Evolutionary conservation across 2,888 invertebrate species (phyloP).

Genomic region (Microctonus hyperodae): DNA sequence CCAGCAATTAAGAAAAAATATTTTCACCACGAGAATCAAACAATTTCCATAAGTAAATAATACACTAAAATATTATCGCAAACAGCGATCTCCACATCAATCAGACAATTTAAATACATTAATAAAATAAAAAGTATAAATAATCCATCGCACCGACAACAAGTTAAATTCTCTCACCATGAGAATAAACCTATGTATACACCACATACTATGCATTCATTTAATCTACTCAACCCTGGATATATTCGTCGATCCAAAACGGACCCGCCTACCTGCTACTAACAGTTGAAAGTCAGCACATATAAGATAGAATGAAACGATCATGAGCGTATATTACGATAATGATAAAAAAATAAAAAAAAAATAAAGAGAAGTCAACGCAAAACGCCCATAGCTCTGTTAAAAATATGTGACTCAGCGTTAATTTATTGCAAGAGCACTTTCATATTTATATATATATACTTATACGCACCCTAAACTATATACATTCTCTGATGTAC

Average conservation of each 20-base stretch:
- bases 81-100: not conserved
- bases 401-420: too few species aligned
- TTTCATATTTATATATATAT: constrained; percentile 27
- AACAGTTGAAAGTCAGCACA: constrained; percentile 9
- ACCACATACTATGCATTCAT: not conserved
- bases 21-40: not conserved
- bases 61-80: not conserved
- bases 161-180: constrained; percentile 32
- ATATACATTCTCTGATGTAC: constrained; percentile 50
- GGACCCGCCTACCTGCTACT: constrained; percentile 31
- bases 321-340: constrained; percentile 16
- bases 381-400: too few species aligned
- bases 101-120: constrained; percentile 6
- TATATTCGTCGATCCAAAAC: constrained; percentile 28
- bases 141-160: constrained; percentile 28
- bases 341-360: not conserved
- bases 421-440: constrained; percentile 36
- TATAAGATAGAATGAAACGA: constrained; percentile 17
- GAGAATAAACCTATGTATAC: too few species aligned
- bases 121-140: constrained; percentile 20
- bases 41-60: not conserved
- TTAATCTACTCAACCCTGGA: constrained; percentile 28
- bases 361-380: not conserved
- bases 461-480: constrained; percentile 8
- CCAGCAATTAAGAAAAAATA: constrained; percentile 1